Base-by-base conservation (phyloP, 2,113 vertebrate genomes). In the Trochalopteron elliotii region DNA sequence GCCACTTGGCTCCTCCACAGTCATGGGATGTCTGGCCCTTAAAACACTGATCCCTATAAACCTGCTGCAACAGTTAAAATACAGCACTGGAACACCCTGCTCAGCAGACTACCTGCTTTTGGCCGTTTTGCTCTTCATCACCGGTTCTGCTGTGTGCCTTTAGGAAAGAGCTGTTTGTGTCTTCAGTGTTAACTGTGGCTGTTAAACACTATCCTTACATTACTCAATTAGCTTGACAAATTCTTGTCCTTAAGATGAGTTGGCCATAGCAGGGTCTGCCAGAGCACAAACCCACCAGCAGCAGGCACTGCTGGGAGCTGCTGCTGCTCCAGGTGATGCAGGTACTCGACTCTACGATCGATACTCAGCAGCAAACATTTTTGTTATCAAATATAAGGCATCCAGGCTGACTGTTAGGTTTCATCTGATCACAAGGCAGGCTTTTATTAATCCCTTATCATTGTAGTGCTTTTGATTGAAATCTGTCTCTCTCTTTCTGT, bases 391-490 rank as follows among this genome's bases (percentile, higher is more conserved):
- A 95, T 88, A 69, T 44, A 87, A 90, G 80, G 77, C 14, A 12
- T 90, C 77, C 82, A 40, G 75, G 87, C 91, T 77, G 78, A 28
- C 83, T 83, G 82, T 93, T 90, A 92, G 64, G 93, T 97, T 95
- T 95, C 87, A 81, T 77, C 89, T 64, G 83, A 83, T 95, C 94
- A 90, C 94, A 96, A 94, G 91, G 89, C 94, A 96, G 83, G 75
- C 94, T 96, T 95, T 91, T 96, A 96, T 90, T 93, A 96, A 96
- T 87, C 92, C 69, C 91, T 97, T 97, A 97, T 97, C 94, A 89
- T 52, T 81, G 68, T 76, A 50, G 63, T 83, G 86, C 86, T 96
- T 96, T 84, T 92, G 92, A 91, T 83, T 90, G 97, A 97, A 97
- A 97, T 96, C 96, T 96, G 77, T 77, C 93, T 74, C 44, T 80